phyloP scores from a whole-genome alignment of 2,113 vertebrate species.

The Callocephalon fimbriatum region DNA sequence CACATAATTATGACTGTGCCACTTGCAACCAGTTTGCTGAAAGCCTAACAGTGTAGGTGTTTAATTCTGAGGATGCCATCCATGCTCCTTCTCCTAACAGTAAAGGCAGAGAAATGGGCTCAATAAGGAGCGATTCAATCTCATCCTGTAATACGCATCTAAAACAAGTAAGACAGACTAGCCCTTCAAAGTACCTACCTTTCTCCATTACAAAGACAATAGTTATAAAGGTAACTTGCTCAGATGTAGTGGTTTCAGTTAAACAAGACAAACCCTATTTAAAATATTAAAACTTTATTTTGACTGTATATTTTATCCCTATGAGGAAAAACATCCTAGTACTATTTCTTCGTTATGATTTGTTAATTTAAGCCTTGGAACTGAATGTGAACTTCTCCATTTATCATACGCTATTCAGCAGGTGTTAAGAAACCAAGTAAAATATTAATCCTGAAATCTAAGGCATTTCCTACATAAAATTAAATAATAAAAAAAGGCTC shows the following conservation, averaged over 20 bases:
- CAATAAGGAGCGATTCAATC: rapidly evolving
- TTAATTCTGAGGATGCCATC: background rate
- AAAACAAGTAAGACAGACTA: background rate
- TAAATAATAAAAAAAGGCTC: background rate
- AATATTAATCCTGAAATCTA: background rate
- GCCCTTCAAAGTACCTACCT: background rate
- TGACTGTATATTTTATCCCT: background rate
- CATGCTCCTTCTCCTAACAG: background rate
- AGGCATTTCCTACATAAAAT: background rate
- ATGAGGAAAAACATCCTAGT: background rate
- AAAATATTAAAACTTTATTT: background rate
- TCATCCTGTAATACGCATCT: background rate
- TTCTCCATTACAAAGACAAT: background rate
- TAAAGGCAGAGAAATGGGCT: background rate
- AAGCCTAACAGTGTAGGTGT: background rate
- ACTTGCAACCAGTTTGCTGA: background rate
- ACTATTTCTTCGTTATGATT: background rate
- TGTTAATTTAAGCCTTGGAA: background rate
- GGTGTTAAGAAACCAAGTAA: background rate
- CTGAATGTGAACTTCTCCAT: background rate
- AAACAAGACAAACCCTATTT: background rate
- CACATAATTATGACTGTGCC: background rate
- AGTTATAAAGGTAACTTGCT: background rate
- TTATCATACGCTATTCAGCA: background rate
- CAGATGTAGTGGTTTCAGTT: background rate